Evolutionary conservation across 2,888 invertebrate species (phyloP).

Genomic region (Oegoconia quadripuncta): DNA sequence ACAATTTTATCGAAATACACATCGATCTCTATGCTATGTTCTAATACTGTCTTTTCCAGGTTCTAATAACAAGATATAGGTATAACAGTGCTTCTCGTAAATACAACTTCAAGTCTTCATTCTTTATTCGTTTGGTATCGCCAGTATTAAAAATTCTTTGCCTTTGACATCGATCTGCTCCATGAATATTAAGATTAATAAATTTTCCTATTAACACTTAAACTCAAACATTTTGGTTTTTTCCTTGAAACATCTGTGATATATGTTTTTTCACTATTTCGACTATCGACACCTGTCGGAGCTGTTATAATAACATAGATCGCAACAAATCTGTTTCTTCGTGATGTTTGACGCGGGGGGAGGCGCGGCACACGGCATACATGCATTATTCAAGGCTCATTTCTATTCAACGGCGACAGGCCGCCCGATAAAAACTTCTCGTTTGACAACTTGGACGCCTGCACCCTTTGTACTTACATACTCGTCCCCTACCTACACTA

Average conservation of each 20-base stretch:
- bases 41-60: too few relatives aligned
- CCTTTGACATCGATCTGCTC: too few relatives aligned
- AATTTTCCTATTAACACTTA: too few relatives aligned
- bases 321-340: slow-evolving; percentile 60
- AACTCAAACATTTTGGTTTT: too few relatives aligned
- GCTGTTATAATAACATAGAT: slow-evolving; percentile 26
- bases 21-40: too few relatives aligned
- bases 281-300: slow-evolving; percentile 21
- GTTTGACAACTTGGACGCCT: slow-evolving; percentile 75
- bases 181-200: too few relatives aligned
- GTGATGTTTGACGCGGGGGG: slow-evolving; percentile 23
- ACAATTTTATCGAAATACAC: too few relatives aligned
- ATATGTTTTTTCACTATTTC: slow-evolving; percentile 18
- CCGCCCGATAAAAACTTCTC: slow-evolving; percentile 76
- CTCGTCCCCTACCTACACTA: slow-evolving; percentile 48
- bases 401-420: slow-evolving; percentile 75
- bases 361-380: slow-evolving; percentile 41
- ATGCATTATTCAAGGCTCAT: slow-evolving; percentile 77
- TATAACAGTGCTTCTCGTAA: too few relatives aligned
- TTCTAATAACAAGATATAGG: too few relatives aligned
- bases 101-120: too few relatives aligned
- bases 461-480: slow-evolving; percentile 70
- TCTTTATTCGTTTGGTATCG: too few relatives aligned
- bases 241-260: background rate
- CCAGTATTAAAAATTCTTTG: too few relatives aligned